Evolutionary conservation across 2,888 invertebrate species (phyloP), one percentile per base, ranked within the genome.

Genomic region (Euclidia mi): DNA sequence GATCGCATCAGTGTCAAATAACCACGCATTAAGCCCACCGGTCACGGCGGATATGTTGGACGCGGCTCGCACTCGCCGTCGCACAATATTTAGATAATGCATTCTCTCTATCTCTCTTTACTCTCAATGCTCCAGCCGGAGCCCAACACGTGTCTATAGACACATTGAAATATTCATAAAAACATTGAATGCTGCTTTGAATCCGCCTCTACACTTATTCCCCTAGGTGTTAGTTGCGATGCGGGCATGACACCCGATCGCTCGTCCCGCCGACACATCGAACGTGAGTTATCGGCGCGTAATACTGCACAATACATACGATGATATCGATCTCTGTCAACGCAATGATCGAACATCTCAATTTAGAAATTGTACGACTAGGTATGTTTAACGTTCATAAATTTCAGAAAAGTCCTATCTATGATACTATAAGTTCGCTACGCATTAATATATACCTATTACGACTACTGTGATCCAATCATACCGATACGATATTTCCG

Each of bases 351-450:
- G 68, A 78, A 72, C 76, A 79, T 75, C 65, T 71, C 72, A 76
- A 76, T 81, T 76, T 77, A 79, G 81, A 83, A 84, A 84, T 76
- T 78, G 82, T 86, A 87, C 85, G 83, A 91, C 89, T 87, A 90
- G 82, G 79, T 85, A 87, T 82, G 76, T 85, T 85, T 87, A 93
- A 93, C 93, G 84, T 92, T 92, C 89, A 93, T 93, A 93, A 92
- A 93, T 93, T 94, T 94, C 90, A 89, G 93, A 92, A 91, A 90
- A 89, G 82, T 79, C 91, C 93, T 93, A 94, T 91, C 91, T 92
- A 91, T 87, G 79, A 81, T 74, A 70, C 85, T 87, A 85, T 78
- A 78, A 76, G 82, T 82, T 78, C 65, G 72, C 89, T 89, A 90
- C 84, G 71, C 71, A 73, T 80, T 78, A 77, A 75, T 76, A 71